Percentiles rank a stretch among this genome's conserved stretches.
Evolutionary conservation across 1,140 invertebrate genomes (phyloP).

Genomic region (Drosophila quadrilineata): DNA sequence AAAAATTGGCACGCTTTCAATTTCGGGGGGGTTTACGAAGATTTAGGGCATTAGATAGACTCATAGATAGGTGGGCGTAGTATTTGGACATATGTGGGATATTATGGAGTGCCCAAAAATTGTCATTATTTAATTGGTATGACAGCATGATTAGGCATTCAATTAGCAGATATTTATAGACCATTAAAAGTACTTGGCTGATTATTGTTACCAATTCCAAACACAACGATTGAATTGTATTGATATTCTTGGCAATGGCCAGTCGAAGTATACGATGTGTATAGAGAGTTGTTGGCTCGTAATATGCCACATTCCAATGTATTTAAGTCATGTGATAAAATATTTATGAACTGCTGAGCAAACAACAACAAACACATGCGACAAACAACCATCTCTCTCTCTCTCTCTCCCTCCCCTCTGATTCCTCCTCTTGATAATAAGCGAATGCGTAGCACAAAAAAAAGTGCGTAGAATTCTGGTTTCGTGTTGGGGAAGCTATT

Average conservation of each 20-base stretch:
- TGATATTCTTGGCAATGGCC: constrained; percentile 49
- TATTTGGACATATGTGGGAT: constrained; percentile 14
- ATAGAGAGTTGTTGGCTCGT: too few relatives aligned
- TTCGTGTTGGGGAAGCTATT: not conserved
- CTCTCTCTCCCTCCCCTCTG: too few relatives aligned
- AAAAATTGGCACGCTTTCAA: constrained; percentile 27
- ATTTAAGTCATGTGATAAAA: constrained; percentile 62
- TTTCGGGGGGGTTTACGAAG: not conserved
- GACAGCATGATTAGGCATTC: constrained; percentile 53
- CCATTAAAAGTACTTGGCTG: constrained; percentile 67
- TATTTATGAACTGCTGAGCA: constrained; percentile 35
- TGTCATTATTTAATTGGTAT: constrained; percentile 13
- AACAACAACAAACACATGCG: constrained; percentile 14
- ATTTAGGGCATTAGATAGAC: not conserved
- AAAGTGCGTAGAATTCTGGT: constrained; percentile 12
- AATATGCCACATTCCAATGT: constrained; percentile 68
- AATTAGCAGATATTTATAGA: constrained; percentile 66
- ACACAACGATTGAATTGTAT: constrained; percentile 46
- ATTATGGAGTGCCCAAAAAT: constrained; percentile 4
- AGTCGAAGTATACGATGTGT: constrained; percentile 27
- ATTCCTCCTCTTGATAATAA: too few relatives aligned
- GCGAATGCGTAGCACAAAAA: not conserved
- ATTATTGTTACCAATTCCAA: constrained; percentile 45
- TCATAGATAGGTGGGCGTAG: not conserved
- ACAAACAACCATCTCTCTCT: too few relatives aligned